Conservation (phyloP, 2,113 vertebrate species). For the Peromyscus maniculatus region DNA sequence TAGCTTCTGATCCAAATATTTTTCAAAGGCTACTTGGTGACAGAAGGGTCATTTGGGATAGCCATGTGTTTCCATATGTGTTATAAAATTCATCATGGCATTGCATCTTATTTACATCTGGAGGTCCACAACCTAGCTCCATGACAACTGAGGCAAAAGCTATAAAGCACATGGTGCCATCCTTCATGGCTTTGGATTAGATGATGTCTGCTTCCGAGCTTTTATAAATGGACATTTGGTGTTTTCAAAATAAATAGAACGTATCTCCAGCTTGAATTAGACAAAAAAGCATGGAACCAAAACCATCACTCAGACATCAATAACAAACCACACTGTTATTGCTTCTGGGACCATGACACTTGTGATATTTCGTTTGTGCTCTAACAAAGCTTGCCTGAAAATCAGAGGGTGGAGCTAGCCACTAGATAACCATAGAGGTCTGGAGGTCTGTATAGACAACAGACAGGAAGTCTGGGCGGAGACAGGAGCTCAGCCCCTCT, state of each 20-base stretch:
- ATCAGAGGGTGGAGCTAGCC: no score
- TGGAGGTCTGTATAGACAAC: no score
- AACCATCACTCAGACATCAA: constrained; percentile 21
- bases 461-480: no score
- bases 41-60: constrained; percentile 63
- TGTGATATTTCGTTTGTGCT: no score
- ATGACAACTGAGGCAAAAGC: constrained; percentile 37
- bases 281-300: not conserved
- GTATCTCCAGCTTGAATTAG: not conserved
- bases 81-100: constrained; percentile 23
- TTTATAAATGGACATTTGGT: not conserved
- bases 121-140: constrained; percentile 39
- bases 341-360: not conserved
- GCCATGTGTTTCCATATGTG: not conserved
- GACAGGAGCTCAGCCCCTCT: no score
- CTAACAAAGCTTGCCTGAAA: no score
- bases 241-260: not conserved
- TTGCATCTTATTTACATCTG: not conserved
- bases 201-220: constrained; percentile 3
- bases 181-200: not conserved
- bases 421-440: no score
- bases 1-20: constrained; percentile 5
- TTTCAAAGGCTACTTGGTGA: constrained; percentile 9
- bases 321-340: not conserved
- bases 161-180: not conserved